Conservation (phyloP, 2,797 vertebrate genomes). For the Aselliscus stoliczkanus region DNA sequence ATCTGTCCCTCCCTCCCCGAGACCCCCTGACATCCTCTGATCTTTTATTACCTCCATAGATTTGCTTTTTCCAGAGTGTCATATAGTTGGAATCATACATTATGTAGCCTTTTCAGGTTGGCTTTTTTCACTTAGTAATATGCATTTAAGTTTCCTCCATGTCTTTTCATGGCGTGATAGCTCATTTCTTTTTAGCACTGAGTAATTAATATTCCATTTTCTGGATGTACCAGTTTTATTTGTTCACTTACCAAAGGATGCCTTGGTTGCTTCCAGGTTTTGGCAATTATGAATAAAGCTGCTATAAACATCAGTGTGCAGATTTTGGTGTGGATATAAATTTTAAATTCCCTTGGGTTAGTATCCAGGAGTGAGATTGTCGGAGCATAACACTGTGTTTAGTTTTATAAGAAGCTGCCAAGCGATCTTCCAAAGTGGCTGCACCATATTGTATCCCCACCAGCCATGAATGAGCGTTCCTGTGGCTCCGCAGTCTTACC, state of each 20-base stretch:
- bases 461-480: background rate
- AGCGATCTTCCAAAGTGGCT: background rate
- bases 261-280: background rate
- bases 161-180: background rate
- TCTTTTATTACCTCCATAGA: background rate
- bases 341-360: background rate
- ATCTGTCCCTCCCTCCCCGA: background rate
- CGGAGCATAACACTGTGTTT: background rate
- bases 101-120: background rate
- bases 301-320: background rate
- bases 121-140: background rate
- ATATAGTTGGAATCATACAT: background rate
- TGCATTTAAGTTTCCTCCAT: background rate
- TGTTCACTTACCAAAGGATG: background rate
- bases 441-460: background rate
- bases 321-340: background rate
- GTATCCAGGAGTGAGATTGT: background rate
- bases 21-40: background rate
- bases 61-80: background rate
- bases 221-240: background rate
- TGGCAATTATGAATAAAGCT: background rate
- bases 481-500: background rate
- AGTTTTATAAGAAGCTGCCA: background rate
- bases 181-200: background rate
- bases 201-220: background rate